Conservation (phyloP, 2,888 invertebrate genomes). For the Crossocerus cetratus region DNA sequence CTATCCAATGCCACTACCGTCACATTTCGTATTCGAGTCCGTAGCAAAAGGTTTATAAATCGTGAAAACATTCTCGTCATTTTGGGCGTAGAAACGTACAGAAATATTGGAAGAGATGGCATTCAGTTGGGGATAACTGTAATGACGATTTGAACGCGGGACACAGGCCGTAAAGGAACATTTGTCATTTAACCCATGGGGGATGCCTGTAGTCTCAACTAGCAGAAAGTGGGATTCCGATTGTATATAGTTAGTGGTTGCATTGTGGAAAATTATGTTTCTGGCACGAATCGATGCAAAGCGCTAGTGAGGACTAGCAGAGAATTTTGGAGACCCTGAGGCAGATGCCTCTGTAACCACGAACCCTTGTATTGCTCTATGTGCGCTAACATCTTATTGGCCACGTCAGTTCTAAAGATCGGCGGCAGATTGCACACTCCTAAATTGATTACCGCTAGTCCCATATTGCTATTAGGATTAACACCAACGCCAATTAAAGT, state of each 20-base stretch:
- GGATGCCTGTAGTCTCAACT: slow-evolving; percentile 37
- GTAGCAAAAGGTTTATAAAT: slow-evolving; percentile 15
- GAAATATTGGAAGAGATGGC: not conserved
- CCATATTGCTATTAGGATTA: slow-evolving; percentile 80
- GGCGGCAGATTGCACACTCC: slow-evolving; percentile 82
- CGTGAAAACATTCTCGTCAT: slow-evolving; percentile 27
- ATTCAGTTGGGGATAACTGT: not conserved
- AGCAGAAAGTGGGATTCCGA: slow-evolving; percentile 43
- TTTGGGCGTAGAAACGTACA: not conserved
- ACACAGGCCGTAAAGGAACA: slow-evolving; percentile 30
- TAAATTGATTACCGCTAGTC: slow-evolving; percentile 80
- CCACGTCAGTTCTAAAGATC: slow-evolving; percentile 82
- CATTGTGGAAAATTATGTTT: slow-evolving; percentile 57
- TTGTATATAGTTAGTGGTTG: slow-evolving; percentile 21
- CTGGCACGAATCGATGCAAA: slow-evolving; percentile 78
- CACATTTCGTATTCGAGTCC: slow-evolving; percentile 20
- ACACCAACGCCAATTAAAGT: slow-evolving; percentile 79
- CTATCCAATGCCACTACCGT: slow-evolving; percentile 23
- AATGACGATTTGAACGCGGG: slow-evolving; percentile 13
- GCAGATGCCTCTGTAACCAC: slow-evolving; percentile 79
- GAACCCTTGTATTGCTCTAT: slow-evolving; percentile 79
- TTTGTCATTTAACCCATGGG: slow-evolving; percentile 31
- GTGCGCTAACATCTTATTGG: slow-evolving; percentile 80
- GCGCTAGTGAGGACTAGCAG: slow-evolving; percentile 78
- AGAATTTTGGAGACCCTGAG: slow-evolving; percentile 78